Conservation (phyloP, 2,888 invertebrate species). For the Fissipunctia ypsillon region DNA sequence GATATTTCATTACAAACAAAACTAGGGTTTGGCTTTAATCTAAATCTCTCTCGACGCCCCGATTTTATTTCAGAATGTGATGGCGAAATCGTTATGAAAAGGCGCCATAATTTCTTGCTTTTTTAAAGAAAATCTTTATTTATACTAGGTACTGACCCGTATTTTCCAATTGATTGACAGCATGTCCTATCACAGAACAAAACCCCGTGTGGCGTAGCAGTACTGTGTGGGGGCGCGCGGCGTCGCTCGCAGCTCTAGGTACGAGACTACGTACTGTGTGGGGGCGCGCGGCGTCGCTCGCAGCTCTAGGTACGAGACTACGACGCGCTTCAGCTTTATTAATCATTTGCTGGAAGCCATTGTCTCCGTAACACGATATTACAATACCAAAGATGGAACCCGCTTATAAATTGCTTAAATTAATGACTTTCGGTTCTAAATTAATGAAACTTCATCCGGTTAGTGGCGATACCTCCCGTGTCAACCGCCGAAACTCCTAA, state of each 20-base stretch:
- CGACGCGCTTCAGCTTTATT: slow-evolving; percentile 38
- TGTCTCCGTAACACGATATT: slow-evolving; percentile 64
- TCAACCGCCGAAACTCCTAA: slow-evolving; percentile 23
- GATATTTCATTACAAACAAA: not conserved
- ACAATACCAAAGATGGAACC: slow-evolving; percentile 60
- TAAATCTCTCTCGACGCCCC: not conserved
- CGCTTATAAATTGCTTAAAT: slow-evolving; percentile 55
- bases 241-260: not conserved
- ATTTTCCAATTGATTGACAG: not conserved
- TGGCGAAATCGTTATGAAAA: not conserved
- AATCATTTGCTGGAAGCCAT: slow-evolving; percentile 52
- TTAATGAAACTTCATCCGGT: slow-evolving; percentile 42
- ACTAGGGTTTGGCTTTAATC: not conserved
- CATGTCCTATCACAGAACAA: not conserved
- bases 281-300: not conserved
- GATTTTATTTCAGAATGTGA: not conserved
- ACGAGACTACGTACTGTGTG: slow-evolving; percentile 2
- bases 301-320: not conserved
- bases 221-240: too few species aligned
- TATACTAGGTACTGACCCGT: not conserved
- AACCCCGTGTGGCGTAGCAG: too few species aligned
- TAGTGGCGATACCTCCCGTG: slow-evolving; percentile 4
- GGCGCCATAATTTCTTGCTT: not conserved
- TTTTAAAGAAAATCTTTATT: not conserved
- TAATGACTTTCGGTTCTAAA: slow-evolving; percentile 52